Conservation (phyloP, 2,113 vertebrate genomes). For the Corythornis cristatus region DNA sequence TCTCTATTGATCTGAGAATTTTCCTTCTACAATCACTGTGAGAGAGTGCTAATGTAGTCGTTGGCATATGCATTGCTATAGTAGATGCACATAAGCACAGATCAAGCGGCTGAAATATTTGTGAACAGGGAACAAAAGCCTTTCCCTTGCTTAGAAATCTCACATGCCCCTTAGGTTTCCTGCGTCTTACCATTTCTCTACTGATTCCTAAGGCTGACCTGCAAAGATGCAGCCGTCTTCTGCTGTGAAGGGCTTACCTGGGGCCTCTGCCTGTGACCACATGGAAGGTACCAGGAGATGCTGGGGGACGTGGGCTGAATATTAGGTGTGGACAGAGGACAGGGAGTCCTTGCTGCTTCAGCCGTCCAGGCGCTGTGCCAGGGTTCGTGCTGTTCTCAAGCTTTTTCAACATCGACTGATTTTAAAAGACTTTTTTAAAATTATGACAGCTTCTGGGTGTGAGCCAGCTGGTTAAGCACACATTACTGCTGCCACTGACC, state of each 20-base stretch:
- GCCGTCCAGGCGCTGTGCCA: not conserved
- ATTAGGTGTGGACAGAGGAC: not conserved
- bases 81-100: too few relatives aligned
- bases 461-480: not conserved
- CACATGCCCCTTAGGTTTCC: not conserved
- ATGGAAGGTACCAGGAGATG: rapidly evolving
- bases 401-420: not conserved
- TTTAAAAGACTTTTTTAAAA: not conserved
- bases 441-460: not conserved
- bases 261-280: too few relatives aligned
- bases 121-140: not conserved
- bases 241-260: rapidly evolving
- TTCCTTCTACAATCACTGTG: not conserved
- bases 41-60: not conserved
- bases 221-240: not conserved
- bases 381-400: not conserved
- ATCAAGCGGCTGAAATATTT: not conserved
- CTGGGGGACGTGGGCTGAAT: not conserved
- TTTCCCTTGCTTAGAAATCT: not conserved
- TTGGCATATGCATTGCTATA: rapidly evolving
- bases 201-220: not conserved
- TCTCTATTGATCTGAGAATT: not conserved
- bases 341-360: not conserved
- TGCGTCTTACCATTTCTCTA: rapidly evolving
- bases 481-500: not conserved